A percentile compares a stretch with the other conserved stretches of the same genome.
Evolutionary conservation across 2,888 invertebrate genomes (phyloP).

Genomic region (Ophioninae sp.): DNA sequence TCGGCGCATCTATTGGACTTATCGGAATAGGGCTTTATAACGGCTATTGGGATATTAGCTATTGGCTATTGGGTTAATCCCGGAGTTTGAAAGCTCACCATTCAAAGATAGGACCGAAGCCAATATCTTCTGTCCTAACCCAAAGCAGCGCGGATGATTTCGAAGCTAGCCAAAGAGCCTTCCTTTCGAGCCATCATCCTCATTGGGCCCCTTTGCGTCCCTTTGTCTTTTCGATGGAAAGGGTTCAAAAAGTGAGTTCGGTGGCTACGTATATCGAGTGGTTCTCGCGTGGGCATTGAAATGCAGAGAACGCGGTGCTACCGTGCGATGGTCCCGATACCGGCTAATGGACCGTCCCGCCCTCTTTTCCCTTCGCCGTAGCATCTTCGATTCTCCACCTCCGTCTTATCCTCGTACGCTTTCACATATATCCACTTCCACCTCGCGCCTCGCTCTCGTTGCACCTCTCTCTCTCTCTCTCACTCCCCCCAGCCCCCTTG

Average conservation of each 20-base stretch:
- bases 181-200: conserved; percentile 37
- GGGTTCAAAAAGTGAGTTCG: conserved; percentile 66
- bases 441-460: conserved; percentile 46
- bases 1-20: too few relatives aligned
- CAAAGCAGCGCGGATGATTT: background rate
- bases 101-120: too few relatives aligned
- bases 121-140: background rate
- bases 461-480: conserved; percentile 42
- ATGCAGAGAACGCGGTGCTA: conserved; percentile 81
- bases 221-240: conserved; percentile 39
- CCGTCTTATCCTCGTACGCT: conserved; percentile 61
- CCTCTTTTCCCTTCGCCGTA: conserved; percentile 73
- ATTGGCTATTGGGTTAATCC: too few relatives aligned
- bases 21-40: too few relatives aligned
- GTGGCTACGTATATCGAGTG: conserved; percentile 65
- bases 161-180: conserved; percentile 58
- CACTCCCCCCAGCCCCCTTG: conserved; percentile 29
- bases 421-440: conserved; percentile 56
- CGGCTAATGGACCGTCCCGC: conserved; percentile 81
- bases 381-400: conserved; percentile 68
- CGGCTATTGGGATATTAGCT: too few relatives aligned
- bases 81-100: too few relatives aligned
- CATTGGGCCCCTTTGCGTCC: conserved; percentile 9
- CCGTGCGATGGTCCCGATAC: conserved; percentile 81
- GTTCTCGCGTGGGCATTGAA: conserved; percentile 76